phyloP scores from a whole-genome alignment of 2,113 vertebrate species.

The Accipiter cooperii region DNA sequence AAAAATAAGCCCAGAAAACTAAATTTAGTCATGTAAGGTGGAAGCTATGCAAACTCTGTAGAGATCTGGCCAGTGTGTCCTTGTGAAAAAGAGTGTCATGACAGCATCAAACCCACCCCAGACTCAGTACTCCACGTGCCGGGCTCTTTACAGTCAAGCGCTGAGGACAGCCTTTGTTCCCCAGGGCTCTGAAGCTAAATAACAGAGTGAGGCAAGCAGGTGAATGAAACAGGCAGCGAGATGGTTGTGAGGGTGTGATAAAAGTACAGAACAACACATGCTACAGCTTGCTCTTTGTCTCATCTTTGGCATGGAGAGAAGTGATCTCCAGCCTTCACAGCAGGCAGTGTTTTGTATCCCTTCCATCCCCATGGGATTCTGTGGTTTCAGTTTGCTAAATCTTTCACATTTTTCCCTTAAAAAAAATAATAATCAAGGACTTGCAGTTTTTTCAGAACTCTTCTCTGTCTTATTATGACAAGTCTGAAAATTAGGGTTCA shows the following conservation, averaged over 20 bases:
- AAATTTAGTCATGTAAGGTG: not conserved
- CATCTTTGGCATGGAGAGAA: not conserved
- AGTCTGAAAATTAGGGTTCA: not conserved
- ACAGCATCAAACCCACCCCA: not conserved
- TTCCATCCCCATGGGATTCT: not conserved
- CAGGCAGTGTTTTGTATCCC: not conserved
- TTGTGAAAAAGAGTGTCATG: not conserved
- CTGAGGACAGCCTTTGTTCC: not conserved
- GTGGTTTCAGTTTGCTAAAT: not conserved
- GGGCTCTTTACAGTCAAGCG: not conserved
- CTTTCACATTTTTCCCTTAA: not conserved
- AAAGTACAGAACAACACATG: not conserved
- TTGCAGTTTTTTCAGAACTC: not conserved
- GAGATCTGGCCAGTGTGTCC: not conserved
- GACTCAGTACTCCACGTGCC: accelerated
- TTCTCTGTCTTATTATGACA: not conserved
- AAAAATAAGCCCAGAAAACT: conserved; percentile 22
- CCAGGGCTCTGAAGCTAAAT: not conserved
- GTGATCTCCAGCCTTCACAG: not conserved
- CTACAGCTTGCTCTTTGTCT: not conserved
- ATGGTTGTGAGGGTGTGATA: not conserved
- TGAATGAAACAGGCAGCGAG: not conserved
- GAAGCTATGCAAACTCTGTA: not conserved
- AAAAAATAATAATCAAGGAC: not conserved
- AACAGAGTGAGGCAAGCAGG: not conserved